Conservation (phyloP, 2,797 vertebrate species). For the Gallinago stenura region DNA sequence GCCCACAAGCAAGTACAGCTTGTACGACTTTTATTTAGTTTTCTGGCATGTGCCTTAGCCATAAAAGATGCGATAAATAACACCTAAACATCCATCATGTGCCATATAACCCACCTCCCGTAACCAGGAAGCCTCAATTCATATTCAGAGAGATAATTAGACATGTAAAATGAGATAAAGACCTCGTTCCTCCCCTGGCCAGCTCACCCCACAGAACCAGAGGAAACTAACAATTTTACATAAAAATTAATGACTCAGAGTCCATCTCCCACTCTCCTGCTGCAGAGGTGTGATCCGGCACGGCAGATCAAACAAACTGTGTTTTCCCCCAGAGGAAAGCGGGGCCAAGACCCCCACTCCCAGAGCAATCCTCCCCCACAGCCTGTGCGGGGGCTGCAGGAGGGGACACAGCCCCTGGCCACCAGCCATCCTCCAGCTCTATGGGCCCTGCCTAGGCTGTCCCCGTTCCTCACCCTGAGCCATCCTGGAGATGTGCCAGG, state of each 20-base stretch:
- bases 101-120: background rate
- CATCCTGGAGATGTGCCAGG: background rate
- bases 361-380: background rate
- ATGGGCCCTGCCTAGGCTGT: background rate
- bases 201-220: background rate
- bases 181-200: background rate
- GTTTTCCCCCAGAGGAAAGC: background rate
- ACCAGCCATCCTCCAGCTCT: background rate
- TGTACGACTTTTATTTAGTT: conserved; percentile 10
- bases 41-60: conserved; percentile 23
- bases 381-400: rapidly evolving
- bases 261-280: background rate
- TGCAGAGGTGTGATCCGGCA: background rate
- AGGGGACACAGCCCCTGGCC: background rate
- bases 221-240: background rate
- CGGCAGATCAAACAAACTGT: background rate
- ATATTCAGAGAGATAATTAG: conserved; percentile 8
- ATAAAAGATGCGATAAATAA: conserved; percentile 31
- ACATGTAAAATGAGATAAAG: background rate
- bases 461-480: background rate
- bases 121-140: background rate
- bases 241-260: background rate
- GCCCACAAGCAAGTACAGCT: conserved; percentile 28
- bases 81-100: background rate
- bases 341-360: background rate